Evolutionary conservation across 2,113 vertebrate genomes (phyloP), one percentile per base, ranked within the genome.

Genomic region (Riparia riparia): DNA sequence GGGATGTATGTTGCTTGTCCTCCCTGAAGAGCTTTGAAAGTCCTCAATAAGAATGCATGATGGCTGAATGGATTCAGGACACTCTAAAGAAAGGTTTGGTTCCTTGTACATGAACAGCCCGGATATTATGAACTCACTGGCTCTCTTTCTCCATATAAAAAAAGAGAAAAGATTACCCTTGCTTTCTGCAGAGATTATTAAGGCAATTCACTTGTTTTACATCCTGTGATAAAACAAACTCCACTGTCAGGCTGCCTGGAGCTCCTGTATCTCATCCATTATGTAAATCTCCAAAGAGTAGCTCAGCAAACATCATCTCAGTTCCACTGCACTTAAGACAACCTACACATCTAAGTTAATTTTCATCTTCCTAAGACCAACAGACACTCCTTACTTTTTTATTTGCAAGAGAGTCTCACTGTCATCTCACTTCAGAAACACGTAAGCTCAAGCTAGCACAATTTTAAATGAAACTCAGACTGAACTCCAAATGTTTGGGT

Each of bases 261-360:
- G 91, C 95, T 91, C 85, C 90, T 44, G 70, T 91, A 94, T 61
- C 86, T 97, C 97, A 97, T 97, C 86, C 93, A 97, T 96, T 96
- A 97, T 96, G 97, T 83, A 97, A 96, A 96, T 96, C 97, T 97
- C 96, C 79, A 82, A 93, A 97, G 96, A 96, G 83, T n/a, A 90
- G 94, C 60, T 97, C 92, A 94, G 78, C 85, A 96, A 97, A 93
- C 85, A 96, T 41, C 83, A 66, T 84, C 95, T 89, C 93, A 84
- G 78, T 90, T 96, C 93, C 66, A 93, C 56, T 65, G 86, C 86
- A 91, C 87, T 93, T 96, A 95, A 95, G 88, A 93, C 12, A 41
- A 95, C 88, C 95, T 94, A 91, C 78, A 74, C 69, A 93, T 86
- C 85, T 63, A 95, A 92, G 77, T 96, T 88, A 95, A 95, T 96